Evolutionary conservation across 2,888 invertebrate genomes (phyloP).

Genomic region (Gnatocerus cornutus): DNA sequence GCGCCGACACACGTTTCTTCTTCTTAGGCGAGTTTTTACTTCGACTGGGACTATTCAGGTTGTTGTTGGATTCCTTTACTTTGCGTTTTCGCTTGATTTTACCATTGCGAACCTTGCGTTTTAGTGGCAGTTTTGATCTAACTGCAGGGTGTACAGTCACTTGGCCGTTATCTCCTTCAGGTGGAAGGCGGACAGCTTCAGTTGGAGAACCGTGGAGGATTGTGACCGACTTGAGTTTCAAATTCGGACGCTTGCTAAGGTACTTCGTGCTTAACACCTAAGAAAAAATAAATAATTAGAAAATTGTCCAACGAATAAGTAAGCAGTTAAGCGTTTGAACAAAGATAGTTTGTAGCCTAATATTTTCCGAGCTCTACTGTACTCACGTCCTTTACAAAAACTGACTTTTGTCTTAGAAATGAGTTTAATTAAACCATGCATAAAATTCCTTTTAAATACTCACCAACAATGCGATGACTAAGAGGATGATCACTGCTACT

Average conservation of each 20-base stretch:
- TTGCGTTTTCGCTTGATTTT: conserved; percentile 73
- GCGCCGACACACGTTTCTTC: conserved; percentile 69
- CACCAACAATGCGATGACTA: conserved; percentile 87
- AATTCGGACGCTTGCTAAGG: conserved; percentile 85
- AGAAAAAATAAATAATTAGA: conserved; percentile 48
- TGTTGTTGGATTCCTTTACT: conserved; percentile 61
- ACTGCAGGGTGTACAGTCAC: conserved; percentile 90
- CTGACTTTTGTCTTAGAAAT: conserved; percentile 26
- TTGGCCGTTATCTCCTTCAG: conserved; percentile 78
- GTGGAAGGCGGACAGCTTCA: conserved; percentile 88
- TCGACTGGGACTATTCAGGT: conserved; percentile 67
- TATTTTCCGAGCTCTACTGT: neutral
- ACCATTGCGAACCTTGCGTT: conserved; percentile 83
- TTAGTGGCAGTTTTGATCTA: conserved; percentile 89
- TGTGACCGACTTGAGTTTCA: conserved; percentile 89
- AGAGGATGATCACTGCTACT: conserved; percentile 82
- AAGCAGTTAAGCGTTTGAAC: too few relatives aligned
- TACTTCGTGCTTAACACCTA: conserved; percentile 87
- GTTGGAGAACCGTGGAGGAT: conserved; percentile 93
- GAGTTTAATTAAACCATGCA: too few relatives aligned
- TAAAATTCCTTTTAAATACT: conserved; percentile 68
- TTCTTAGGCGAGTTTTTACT: conserved; percentile 67
- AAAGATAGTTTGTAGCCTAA: too few relatives aligned
- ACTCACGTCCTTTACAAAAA: conserved; percentile 18
- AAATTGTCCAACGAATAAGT: too few relatives aligned